Percentiles rank a stretch among this genome's conserved stretches.
Evolutionary conservation across 2,888 invertebrate species (phyloP).

Genomic region (Omphaloscelis lunosa): DNA sequence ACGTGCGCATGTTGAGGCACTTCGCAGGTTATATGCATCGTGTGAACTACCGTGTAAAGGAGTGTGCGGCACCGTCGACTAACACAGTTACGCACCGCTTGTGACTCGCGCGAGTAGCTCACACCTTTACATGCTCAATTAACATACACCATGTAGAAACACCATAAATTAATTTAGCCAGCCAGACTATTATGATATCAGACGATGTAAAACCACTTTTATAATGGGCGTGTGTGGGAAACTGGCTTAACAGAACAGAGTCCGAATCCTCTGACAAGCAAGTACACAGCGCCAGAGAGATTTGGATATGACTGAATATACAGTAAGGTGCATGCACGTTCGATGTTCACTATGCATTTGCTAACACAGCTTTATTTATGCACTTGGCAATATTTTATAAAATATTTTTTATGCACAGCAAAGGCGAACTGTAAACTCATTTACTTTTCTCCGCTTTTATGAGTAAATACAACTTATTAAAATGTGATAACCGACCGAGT

Average conservation of each 20-base stretch:
- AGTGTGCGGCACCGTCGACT: neutral
- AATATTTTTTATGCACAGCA: neutral
- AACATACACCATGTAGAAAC: neutral
- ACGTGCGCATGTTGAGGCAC: neutral
- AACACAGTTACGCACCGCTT: neutral
- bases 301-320: neutral
- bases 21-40: neutral
- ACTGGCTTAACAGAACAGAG: rapidly evolving
- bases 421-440: neutral
- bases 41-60: neutral
- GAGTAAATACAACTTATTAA: neutral
- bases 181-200: neutral
- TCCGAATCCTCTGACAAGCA: no score
- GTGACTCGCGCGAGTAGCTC: neutral
- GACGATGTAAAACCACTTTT: neutral
- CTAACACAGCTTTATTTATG: slow-evolving; percentile 44
- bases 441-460: neutral
- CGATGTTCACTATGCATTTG: slow-evolving; percentile 34
- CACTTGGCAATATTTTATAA: slow-evolving; percentile 12
- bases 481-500: neutral
- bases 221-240: no score
- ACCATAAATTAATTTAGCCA: neutral
- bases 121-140: neutral
- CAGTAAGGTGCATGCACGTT: slow-evolving; percentile 15
- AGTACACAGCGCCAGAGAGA: neutral